Base-by-base conservation (phyloP, 2,888 invertebrate species). In the Gandaritis pyraliata region DNA sequence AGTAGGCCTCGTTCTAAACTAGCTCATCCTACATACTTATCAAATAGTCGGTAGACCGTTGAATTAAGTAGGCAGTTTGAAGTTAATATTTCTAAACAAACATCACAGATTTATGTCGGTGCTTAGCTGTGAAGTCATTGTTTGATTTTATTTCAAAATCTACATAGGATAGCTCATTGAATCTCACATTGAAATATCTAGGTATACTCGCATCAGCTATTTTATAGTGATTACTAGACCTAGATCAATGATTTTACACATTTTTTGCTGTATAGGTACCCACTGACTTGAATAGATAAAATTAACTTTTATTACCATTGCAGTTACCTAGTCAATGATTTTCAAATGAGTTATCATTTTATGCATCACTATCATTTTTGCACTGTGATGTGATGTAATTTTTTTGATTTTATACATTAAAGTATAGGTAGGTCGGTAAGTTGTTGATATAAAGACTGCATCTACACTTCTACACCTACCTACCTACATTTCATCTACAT, bases 391-490 rank as follows among this genome's bases (percentile, higher is more conserved):
- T n/a, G n/a, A n/a, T n/a, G n/a, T 41, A 1, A 15, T 7, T 41
- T 41, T 41, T 2, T 15, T 41, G 6, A 41, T 15, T 7, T 15
- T 41, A 33, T 23, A 23, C 6, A 33, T 11, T 11, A 11, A 15
- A 2, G 4, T 12, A 4, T 12, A 38, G 10, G 53, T 53, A 52
- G 29, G 11, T 54, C 15, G 29, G 30, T 54, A 55, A 45, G 36
- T 13, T 58, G 66, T 72, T 72, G 47, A 51, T 46, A 77, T 66
- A 16, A 55, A 49, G 49, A 46, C 54, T 59, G 53, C 48, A 59
- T 47, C 36, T 18, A 59, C n/a, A n/a, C n/a, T n/a, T n/a, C n/a
- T n/a, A n/a, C n/a, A n/a, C n/a, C n/a, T 33, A 43, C 43, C 43
- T 43, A 43, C 11, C 43, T 43, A 16, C 39, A 41, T 53, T 48